Conservation (phyloP, 1,140 invertebrate species). For the Nasonia giraulti region DNA sequence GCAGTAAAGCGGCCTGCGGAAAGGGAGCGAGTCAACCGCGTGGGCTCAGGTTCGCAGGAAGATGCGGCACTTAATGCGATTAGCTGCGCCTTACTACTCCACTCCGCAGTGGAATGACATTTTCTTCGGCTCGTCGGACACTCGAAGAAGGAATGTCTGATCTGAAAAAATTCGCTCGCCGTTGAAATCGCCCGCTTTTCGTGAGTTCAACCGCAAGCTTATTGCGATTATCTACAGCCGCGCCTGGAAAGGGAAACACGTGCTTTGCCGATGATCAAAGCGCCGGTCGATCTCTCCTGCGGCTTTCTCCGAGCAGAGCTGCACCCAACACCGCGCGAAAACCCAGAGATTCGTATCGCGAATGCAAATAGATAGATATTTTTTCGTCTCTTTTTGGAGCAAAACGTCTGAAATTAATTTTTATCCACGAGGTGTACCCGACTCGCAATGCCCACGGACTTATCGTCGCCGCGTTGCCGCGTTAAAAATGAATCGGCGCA, state of each 20-base stretch:
- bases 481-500: slow-evolving; percentile 43
- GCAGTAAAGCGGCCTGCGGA: background rate
- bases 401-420: too few species aligned
- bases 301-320: too few species aligned
- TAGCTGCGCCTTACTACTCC: background rate
- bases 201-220: background rate
- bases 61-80: background rate
- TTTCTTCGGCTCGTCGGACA: too few species aligned
- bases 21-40: too few species aligned
- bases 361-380: background rate
- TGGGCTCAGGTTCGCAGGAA: background rate
- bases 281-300: too few species aligned
- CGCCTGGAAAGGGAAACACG: too few species aligned
- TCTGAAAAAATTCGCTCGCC: background rate
- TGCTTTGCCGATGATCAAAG: background rate
- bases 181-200: background rate
- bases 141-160: too few species aligned
- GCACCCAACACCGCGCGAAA: background rate
- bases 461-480: background rate
- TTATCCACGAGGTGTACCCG: too few species aligned
- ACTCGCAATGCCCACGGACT: too few species aligned
- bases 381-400: too few species aligned
- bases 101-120: too few species aligned
- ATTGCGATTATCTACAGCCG: background rate
- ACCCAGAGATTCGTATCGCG: background rate